Percentiles rank a stretch among this genome's conserved stretches.
These are phyloP conservation scores for Glyphotaelius pellucidus DNA, from an alignment of 2,888 invertebrate species.

Conservation along the genomic window DNA sequence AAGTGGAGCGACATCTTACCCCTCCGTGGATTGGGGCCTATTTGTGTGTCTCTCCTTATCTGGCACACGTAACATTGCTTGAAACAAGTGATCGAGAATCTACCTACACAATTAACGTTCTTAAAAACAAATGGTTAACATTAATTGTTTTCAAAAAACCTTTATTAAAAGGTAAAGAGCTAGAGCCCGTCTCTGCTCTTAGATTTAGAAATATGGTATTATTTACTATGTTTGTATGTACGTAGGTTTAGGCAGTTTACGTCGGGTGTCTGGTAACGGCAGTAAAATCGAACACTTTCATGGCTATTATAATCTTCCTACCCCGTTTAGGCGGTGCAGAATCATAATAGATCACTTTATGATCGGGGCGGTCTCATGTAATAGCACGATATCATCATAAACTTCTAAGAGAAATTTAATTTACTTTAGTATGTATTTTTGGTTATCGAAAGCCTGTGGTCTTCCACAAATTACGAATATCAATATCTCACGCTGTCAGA, in stretches of 20 bases:
- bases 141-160: not conserved
- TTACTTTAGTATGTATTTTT: not conserved
- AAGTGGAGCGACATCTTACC: no score
- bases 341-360: not conserved
- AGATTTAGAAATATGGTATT: not conserved
- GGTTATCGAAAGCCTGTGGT: not conserved
- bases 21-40: no score
- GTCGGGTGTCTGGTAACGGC: not conserved
- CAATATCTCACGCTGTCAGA: not conserved
- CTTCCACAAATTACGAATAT: not conserved
- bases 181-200: not conserved
- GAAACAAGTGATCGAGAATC: no score
- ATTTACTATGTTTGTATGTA: not conserved
- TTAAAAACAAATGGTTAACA: no score
- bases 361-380: not conserved
- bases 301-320: not conserved
- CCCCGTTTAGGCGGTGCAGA: not conserved
- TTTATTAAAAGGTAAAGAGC: not conserved
- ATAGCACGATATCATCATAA: not conserved
- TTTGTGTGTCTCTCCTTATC: no score
- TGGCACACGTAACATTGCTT: no score
- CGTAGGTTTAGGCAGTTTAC: not conserved
- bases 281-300: conserved; percentile 2
- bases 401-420: not conserved
- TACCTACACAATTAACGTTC: no score